phyloP scores from a whole-genome alignment of 2,113 vertebrate genomes.

The Anolis carolinensis region DNA sequence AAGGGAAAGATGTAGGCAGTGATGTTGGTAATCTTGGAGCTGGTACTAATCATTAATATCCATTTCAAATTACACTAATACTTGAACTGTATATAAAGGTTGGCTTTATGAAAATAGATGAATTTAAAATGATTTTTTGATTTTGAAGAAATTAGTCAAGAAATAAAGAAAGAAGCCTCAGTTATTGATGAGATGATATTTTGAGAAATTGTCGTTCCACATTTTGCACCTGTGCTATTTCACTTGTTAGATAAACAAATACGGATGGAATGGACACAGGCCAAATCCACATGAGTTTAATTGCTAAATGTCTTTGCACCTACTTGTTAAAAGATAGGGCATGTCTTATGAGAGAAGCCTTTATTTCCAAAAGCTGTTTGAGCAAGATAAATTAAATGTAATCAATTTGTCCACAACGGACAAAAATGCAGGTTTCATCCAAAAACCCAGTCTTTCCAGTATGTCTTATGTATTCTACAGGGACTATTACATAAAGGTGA shows the following conservation, averaged over 20 bases:
- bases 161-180: rapidly evolving
- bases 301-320: not conserved
- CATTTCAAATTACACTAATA: not conserved
- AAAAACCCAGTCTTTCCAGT: rapidly evolving
- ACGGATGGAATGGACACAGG: not conserved
- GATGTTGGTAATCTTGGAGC: too few relatives aligned
- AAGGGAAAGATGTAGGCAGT: not conserved
- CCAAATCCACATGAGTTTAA: not conserved
- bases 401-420: rapidly evolving
- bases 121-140: not conserved
- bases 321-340: not conserved
- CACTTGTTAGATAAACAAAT: not conserved
- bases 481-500: rapidly evolving
- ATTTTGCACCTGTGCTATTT: not conserved
- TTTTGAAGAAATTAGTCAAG: not conserved
- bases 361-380: not conserved
- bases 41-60: too few relatives aligned
- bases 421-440: rapidly evolving
- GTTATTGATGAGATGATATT: not conserved
- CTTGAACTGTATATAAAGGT: not conserved
- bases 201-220: rapidly evolving
- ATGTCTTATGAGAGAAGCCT: not conserved
- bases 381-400: rapidly evolving
- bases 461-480: not conserved
- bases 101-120: not conserved